Conservation (phyloP, 2,113 vertebrate genomes). For the Dasyurus viverrinus region DNA sequence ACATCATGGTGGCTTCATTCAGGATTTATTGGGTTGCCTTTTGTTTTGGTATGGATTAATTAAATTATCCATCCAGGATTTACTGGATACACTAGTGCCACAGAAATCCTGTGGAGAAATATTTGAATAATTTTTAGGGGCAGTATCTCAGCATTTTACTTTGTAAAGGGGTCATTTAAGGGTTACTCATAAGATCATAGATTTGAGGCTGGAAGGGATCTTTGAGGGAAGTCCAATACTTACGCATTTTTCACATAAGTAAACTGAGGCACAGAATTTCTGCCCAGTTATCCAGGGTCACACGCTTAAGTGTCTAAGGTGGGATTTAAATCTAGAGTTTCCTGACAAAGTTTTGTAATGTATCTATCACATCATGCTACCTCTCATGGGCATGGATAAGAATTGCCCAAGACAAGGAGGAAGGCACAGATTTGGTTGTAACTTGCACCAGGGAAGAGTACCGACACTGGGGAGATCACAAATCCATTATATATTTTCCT, state of each 20-base stretch:
- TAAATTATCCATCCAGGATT: neutral
- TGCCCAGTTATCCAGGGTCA: neutral
- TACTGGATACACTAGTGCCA: neutral
- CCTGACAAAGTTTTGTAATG: neutral
- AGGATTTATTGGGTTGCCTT: neutral
- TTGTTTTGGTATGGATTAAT: neutral
- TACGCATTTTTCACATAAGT: neutral
- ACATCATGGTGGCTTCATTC: neutral
- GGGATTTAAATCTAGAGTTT: neutral
- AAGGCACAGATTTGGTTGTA: neutral
- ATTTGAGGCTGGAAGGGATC: neutral
- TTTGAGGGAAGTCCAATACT: neutral
- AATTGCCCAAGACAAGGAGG: neutral
- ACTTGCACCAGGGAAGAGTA: neutral
- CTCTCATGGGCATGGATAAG: neutral
- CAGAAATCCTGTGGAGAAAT: neutral
- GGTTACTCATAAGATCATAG: neutral
- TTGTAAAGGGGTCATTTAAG: neutral
- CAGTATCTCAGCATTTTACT: neutral
- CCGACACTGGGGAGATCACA: neutral
- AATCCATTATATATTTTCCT: neutral
- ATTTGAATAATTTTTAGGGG: neutral
- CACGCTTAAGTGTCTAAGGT: neutral
- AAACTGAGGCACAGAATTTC: neutral
- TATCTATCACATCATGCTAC: neutral